Evolutionary conservation across 37 sponge, comb jelly and placozoan species (phyloP), one percentile per base, ranked within the genome.

Genomic region (Amphimedon queenslandica): DNA sequence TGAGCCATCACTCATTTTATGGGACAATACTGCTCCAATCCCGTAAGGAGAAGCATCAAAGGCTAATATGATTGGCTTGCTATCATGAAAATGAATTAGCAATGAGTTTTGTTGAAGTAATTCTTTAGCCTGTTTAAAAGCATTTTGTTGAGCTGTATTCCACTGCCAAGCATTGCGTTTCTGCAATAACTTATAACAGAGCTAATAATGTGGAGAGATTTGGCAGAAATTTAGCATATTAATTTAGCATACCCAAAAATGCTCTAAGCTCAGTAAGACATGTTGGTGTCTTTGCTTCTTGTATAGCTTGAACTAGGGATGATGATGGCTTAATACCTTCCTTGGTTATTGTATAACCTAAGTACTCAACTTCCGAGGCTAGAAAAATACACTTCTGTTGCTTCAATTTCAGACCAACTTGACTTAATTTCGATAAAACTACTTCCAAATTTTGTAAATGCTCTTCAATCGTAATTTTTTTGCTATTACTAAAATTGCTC

Each of bases 401-500:
- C 55, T 90, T 90, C 29, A 76, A 64, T 10, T 76, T 67, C 24
- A 88, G 42, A 20, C 77, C n/a, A n/a, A n/a, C n/a, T 84, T 78
- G 70, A n/a, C n/a, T n/a, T n/a, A n/a, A n/a, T n/a, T n/a, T n/a
- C n/a, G n/a, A n/a, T 24, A 34, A 18, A 42, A n/a, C n/a, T n/a
- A n/a, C n/a, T n/a, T n/a, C n/a, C n/a, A n/a, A n/a, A n/a, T n/a
- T n/a, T n/a, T n/a, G n/a, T n/a, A n/a, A n/a, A n/a, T n/a, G n/a
- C n/a, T n/a, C n/a, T n/a, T n/a, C n/a, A n/a, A n/a, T n/a, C n/a
- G n/a, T n/a, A n/a, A n/a, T n/a, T n/a, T n/a, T n/a, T n/a, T n/a
- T n/a, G n/a, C n/a, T n/a, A n/a, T n/a, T n/a, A n/a, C n/a, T n/a
- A n/a, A n/a, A n/a, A n/a, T n/a, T n/a, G n/a, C n/a, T n/a, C n/a